Percentiles rank a stretch among this genome's conserved stretches.
phyloP scores from a whole-genome alignment of 92 coral and sea anemone genomes.

The Pocillopora meandrina region DNA sequence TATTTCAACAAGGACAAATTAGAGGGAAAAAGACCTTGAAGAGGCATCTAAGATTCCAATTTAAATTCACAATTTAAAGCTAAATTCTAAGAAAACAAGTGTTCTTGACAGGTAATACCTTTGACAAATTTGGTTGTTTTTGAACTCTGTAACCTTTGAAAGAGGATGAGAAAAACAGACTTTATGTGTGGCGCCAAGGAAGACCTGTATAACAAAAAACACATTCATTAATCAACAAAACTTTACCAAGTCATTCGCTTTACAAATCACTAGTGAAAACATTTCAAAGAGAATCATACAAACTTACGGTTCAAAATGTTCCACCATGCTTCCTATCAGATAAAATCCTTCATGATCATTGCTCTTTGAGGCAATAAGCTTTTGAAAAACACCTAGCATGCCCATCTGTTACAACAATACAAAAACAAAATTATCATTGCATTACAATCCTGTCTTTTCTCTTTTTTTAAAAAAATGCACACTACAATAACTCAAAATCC shows the following conservation, averaged over 20 bases:
- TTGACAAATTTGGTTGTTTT: constrained; percentile 96
- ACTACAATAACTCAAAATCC: too few relatives aligned
- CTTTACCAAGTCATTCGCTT: background rate
- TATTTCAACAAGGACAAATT: background rate
- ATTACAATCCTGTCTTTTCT: too few relatives aligned
- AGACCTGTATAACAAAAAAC: constrained; percentile 25
- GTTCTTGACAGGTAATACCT: constrained; percentile 38
- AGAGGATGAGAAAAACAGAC: constrained; percentile 81
- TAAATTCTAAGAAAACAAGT: background rate
- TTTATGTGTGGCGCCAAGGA: constrained; percentile 73
- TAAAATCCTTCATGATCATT: constrained; percentile 99
- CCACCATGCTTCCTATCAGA: constrained; percentile 87
- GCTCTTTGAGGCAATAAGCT: constrained; percentile 90
- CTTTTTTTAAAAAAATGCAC: too few relatives aligned
- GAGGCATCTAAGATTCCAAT: background rate
- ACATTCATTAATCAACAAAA: background rate
- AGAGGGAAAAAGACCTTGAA: too few relatives aligned
- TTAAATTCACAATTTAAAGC: too few relatives aligned
- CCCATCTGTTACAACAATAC: constrained; percentile 62
- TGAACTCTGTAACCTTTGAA: constrained; percentile 92
- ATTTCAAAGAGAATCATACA: background rate
- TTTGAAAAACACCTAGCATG: constrained; percentile 93
- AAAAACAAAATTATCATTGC: background rate
- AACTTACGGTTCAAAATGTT: constrained; percentile 91
- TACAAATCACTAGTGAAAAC: background rate